Conservation (phyloP, 2,113 vertebrate species). For the Platycercus adscitus region DNA sequence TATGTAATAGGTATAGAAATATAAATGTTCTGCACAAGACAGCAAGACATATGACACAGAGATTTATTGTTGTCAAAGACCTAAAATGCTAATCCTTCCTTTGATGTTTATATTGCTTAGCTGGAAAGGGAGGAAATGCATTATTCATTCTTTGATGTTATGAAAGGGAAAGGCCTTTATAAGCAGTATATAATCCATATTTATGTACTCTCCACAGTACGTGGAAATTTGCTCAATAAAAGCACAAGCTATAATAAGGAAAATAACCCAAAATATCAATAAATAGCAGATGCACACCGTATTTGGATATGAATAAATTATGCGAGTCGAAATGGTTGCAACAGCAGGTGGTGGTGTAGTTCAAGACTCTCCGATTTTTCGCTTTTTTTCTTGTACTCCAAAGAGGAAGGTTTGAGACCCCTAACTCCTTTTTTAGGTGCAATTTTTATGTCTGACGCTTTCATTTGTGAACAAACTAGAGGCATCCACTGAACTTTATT, state of each 20-base stretch:
- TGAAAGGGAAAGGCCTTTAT: conserved; percentile 21
- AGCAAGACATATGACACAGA: conserved; percentile 38
- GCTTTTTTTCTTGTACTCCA: background rate
- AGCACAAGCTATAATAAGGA: background rate
- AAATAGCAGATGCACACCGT: conserved; percentile 30
- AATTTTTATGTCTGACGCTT: background rate
- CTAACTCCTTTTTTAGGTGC: background rate
- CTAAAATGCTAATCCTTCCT: conserved; percentile 51
- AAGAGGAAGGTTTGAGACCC: background rate
- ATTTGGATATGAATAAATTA: conserved; percentile 56
- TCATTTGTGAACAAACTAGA: background rate
- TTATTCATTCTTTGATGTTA: conserved; percentile 49
- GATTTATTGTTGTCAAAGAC: conserved; percentile 36
- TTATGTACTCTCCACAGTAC: background rate
- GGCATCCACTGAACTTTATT: background rate
- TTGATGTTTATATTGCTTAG: conserved; percentile 57
- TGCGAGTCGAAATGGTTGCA: conserved; percentile 36
- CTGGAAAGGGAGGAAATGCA: conserved; percentile 33
- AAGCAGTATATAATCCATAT: conserved; percentile 37
- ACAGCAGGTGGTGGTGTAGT: conserved; percentile 61
- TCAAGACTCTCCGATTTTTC: conserved; percentile 32
- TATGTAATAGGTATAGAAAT: conserved; percentile 39
- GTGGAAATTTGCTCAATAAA: background rate
- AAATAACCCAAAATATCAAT: conserved; percentile 40
- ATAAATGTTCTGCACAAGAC: background rate